Conservation (phyloP, 2,888 invertebrate genomes). For the Poecilus cupreus region DNA sequence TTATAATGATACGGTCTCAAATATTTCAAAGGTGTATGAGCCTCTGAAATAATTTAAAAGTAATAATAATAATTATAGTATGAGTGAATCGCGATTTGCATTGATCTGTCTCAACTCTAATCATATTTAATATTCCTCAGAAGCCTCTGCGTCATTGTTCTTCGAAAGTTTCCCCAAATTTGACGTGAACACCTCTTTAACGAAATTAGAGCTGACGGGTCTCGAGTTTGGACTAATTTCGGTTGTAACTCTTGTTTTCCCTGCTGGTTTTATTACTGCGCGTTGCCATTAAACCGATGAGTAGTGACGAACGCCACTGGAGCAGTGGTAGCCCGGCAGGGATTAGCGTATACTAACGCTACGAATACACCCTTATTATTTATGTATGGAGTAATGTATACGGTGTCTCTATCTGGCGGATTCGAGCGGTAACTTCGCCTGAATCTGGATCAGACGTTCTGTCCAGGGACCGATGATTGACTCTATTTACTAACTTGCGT, state of each 20-base stretch:
- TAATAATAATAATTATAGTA: too few relatives aligned
- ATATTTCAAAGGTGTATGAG: too few relatives aligned
- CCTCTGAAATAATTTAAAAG: too few relatives aligned
- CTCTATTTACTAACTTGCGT: background rate
- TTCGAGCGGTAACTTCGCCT: background rate
- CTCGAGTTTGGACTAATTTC: constrained; percentile 5
- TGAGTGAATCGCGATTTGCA: background rate
- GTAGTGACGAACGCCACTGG: constrained; percentile 36
- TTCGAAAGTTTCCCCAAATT: constrained; percentile 20
- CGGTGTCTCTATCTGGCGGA: background rate
- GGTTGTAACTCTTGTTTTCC: constrained; percentile 34
- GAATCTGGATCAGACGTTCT: background rate
- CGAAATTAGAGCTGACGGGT: constrained; percentile 49
- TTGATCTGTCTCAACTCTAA: background rate
- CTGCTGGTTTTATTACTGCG: constrained; percentile 38
- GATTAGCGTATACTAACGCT: background rate
- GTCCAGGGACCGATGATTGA: background rate
- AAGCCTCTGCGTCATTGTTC: constrained; percentile 22
- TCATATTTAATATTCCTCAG: constrained; percentile 33
- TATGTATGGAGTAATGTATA: constrained; percentile 36
- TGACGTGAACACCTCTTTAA: constrained; percentile 53
- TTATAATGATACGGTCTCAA: too few relatives aligned
- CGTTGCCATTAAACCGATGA: constrained; percentile 24
- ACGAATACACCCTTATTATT: constrained; percentile 20
- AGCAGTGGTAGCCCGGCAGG: background rate